Evolutionary conservation across 2,888 invertebrate species (phyloP).

Genomic region (Philhelius pedissequus): DNA sequence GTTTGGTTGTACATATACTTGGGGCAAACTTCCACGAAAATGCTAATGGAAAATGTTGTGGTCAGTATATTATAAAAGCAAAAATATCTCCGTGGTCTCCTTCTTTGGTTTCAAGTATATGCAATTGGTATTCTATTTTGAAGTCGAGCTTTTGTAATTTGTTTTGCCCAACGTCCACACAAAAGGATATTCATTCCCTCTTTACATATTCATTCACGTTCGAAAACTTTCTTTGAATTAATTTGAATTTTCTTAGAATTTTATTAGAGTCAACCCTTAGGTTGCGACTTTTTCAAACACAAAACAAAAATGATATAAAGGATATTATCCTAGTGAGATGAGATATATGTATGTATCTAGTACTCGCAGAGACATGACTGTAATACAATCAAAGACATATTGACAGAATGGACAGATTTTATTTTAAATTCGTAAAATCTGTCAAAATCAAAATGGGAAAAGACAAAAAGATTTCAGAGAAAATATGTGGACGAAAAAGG

Average conservation of each 20-base stretch:
- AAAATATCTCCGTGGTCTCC: not conserved
- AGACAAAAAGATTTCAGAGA: not conserved
- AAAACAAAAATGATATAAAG: not conserved
- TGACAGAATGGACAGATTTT: not conserved
- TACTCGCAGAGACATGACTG: not conserved
- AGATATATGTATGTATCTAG: too few species aligned
- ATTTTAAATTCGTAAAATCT: conserved; percentile 1
- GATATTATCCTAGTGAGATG: not conserved
- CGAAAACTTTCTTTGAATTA: not conserved
- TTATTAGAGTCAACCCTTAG: not conserved
- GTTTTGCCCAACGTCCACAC: not conserved
- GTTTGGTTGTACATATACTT: not conserved
- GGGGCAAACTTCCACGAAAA: conserved; percentile 2
- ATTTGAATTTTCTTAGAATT: conserved; percentile 9
- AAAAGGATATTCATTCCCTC: not conserved
- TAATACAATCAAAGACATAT: not conserved
- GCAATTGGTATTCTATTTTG: not conserved
- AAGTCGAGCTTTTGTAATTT: not conserved
- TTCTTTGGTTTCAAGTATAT: not conserved
- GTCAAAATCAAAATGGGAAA: not conserved
- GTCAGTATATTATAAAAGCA: conserved; percentile 20
- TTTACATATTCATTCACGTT: not conserved
- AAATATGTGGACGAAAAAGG: not conserved
- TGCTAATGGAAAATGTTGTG: conserved; percentile 51
- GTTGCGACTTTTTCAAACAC: not conserved